A percentile compares a stretch with the other conserved stretches of the same genome.
Evolutionary conservation across 92 coral and sea anemone genomes (phyloP).

Genomic region (Paramuricea clavata): DNA sequence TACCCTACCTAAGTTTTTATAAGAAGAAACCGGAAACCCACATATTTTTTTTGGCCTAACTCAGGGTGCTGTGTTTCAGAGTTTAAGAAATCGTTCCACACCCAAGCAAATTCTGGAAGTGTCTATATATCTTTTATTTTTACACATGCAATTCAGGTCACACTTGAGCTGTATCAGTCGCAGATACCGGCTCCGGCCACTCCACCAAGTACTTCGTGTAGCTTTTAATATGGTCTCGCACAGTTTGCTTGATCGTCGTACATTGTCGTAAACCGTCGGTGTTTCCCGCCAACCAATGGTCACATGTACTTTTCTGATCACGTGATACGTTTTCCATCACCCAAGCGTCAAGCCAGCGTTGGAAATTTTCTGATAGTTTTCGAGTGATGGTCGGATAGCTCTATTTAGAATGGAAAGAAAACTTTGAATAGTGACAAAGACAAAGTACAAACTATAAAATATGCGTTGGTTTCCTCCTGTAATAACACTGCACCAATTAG

Average conservation of each 20-base stretch:
- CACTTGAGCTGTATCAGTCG: slow-evolving; percentile 25
- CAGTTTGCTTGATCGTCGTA: slow-evolving; percentile 77
- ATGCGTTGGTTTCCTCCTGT: too few species aligned
- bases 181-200: slow-evolving; percentile 67
- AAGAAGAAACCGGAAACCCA: too few species aligned
- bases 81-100: not conserved
- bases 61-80: too few species aligned
- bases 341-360: slow-evolving; percentile 88
- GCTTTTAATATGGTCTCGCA: slow-evolving; percentile 72
- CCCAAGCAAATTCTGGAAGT: not conserved
- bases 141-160: not conserved
- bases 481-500: too few species aligned
- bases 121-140: not conserved
- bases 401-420: slow-evolving; percentile 58
- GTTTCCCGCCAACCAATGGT: slow-evolving; percentile 91
- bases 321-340: slow-evolving; percentile 77
- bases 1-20: too few species aligned
- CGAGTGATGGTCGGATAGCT: slow-evolving; percentile 83
- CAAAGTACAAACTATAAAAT: too few species aligned
- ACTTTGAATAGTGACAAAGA: not conserved
- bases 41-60: too few species aligned
- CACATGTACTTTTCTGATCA: slow-evolving; percentile 81
- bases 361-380: slow-evolving; percentile 84
- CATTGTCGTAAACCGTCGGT: slow-evolving; percentile 90
- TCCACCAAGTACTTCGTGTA: slow-evolving; percentile 87